A percentile compares a stretch with the other conserved stretches of the same genome.
These are phyloP conservation scores for Ageneiosus marmoratus DNA, from an alignment of 2,113 vertebrate species.

Conservation along the genomic window DNA sequence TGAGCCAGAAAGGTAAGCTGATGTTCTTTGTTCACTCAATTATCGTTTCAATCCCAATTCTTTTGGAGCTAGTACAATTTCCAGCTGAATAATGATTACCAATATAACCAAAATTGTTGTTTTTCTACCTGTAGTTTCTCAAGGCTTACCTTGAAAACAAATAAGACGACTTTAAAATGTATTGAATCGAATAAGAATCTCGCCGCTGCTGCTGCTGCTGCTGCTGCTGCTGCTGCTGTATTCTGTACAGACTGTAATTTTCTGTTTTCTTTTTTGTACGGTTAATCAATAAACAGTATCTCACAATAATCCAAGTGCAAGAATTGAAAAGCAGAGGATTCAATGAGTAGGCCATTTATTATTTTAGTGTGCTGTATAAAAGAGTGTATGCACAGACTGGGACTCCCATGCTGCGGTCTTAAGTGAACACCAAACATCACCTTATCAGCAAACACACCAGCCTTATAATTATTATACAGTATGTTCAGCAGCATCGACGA, in stretches of 20 bases:
- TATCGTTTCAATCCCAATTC: too few species aligned
- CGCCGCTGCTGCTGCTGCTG: too few species aligned
- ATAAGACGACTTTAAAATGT: neutral
- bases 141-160: neutral
- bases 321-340: neutral
- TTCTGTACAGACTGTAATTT: neutral
- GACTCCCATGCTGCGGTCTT: neutral
- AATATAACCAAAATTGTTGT: neutral
- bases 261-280: neutral
- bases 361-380: neutral
- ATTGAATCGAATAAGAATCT: too few species aligned
- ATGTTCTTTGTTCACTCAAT: too few species aligned
- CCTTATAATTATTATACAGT: constrained; percentile 14
- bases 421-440: neutral
- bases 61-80: too few species aligned
- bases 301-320: neutral
- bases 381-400: neutral
- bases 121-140: neutral
- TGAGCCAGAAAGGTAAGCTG: constrained; percentile 44
- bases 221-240: too few species aligned
- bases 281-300: neutral
- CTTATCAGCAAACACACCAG: neutral
- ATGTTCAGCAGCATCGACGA: constrained; percentile 21
- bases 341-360: neutral
- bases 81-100: too few species aligned